Percentiles rank a stretch among this genome's conserved stretches.
phyloP scores from a whole-genome alignment of 2,888 invertebrate species.

The Thelaira solivaga region DNA sequence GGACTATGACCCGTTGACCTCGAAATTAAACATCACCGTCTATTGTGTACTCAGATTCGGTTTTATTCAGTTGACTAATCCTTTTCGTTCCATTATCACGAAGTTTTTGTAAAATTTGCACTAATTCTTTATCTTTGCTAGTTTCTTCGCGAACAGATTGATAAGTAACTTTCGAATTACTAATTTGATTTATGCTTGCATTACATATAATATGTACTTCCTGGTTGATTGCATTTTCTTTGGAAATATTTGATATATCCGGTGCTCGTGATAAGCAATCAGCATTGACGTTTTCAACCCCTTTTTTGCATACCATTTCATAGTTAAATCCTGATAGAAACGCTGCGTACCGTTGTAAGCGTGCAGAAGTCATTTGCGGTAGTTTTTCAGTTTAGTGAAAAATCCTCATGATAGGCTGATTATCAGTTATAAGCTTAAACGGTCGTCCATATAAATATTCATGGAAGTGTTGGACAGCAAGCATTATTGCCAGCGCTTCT shows the following conservation, averaged over 20 bases:
- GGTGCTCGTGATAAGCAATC: slow-evolving; percentile 59
- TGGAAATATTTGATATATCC: slow-evolving; percentile 1
- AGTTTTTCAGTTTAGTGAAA: slow-evolving; percentile 55
- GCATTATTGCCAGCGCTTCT: slow-evolving; percentile 22
- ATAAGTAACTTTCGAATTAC: slow-evolving; percentile 42
- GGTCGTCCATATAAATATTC: slow-evolving; percentile 33
- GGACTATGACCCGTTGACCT: slow-evolving; percentile 62
- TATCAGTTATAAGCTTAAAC: slow-evolving; percentile 51
- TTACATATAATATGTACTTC: too few relatives aligned
- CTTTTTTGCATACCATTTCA: slow-evolving; percentile 32
- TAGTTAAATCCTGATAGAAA: slow-evolving; percentile 52
- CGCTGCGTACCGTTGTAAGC: slow-evolving; percentile 52
- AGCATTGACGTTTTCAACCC: slow-evolving; percentile 45
- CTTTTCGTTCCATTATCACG: too few relatives aligned
- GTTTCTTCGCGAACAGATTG: slow-evolving; percentile 48
- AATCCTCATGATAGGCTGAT: slow-evolving; percentile 48
- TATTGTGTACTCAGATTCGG: slow-evolving; percentile 50
- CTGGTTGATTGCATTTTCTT: slow-evolving; percentile 23
- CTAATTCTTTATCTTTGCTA: slow-evolving; percentile 28
- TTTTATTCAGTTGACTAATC: slow-evolving; percentile 33
- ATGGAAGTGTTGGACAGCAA: slow-evolving; percentile 15
- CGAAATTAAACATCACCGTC: slow-evolving; percentile 59
- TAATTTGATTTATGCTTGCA: slow-evolving; percentile 35
- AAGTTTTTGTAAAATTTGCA: slow-evolving; percentile 18
- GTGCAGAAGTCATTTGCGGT: slow-evolving; percentile 51